A percentile compares a stretch with the other conserved stretches of the same genome.
phyloP scores from a whole-genome alignment of 2,797 vertebrate species.

The Lemur catta region DNA sequence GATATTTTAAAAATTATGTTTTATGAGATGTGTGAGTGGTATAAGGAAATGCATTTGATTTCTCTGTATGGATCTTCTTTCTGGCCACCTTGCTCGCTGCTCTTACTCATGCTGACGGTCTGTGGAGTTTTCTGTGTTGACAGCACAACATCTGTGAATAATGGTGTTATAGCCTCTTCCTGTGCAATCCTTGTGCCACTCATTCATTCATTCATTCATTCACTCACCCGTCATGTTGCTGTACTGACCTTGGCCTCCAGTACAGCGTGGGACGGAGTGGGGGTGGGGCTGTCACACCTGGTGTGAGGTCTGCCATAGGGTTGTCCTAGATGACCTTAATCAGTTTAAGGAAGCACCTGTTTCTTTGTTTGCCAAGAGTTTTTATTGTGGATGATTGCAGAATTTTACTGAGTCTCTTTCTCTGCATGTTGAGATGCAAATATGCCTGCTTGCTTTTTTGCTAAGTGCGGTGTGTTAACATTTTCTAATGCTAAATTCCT shows the following conservation, averaged over 20 bases:
- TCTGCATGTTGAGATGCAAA: neutral
- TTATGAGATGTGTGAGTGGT: neutral
- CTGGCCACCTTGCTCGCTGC: fast-evolving
- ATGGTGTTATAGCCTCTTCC: fast-evolving
- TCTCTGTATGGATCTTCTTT: fast-evolving
- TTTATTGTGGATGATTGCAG: neutral
- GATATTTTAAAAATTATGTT: neutral
- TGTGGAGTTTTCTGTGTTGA: neutral
- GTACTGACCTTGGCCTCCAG: neutral
- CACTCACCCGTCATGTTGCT: fast-evolving
- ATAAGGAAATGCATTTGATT: neutral
- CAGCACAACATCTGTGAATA: fast-evolving
- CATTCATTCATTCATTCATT: neutral
- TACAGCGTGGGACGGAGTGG: fast-evolving
- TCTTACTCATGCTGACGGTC: fast-evolving
- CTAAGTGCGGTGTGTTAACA: neutral
- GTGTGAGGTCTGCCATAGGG: neutral
- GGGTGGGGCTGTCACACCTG: fast-evolving
- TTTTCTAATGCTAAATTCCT: neutral
- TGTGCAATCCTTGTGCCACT: neutral
- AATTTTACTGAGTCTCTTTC: neutral
- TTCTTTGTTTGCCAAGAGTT: neutral
- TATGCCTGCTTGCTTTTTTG: neutral
- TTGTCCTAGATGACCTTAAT: neutral
- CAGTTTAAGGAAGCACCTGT: neutral